Conservation (phyloP, 2,797 vertebrate species). For the Acrocephalus scirpaceus region DNA sequence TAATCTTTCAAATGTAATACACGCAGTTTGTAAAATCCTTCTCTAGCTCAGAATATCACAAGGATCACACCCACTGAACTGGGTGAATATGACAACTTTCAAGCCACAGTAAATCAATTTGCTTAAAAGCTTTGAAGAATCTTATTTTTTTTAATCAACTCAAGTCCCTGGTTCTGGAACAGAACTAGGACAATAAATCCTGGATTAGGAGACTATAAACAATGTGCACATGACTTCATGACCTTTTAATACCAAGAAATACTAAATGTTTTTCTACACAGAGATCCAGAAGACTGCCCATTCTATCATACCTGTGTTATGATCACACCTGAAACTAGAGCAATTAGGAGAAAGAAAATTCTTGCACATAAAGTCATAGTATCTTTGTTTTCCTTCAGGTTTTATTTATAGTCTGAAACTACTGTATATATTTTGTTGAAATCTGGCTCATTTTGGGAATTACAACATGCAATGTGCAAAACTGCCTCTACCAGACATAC, state of each 20-base stretch:
- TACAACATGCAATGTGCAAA: not conserved
- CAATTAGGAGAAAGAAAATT: not conserved
- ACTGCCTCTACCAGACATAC: not conserved
- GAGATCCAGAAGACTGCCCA: not conserved
- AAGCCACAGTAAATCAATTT: not conserved
- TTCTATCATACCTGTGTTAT: not conserved
- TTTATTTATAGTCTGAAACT: not conserved
- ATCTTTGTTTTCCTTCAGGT: not conserved
- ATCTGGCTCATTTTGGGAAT: not conserved
- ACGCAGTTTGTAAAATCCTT: not conserved
- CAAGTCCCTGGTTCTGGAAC: not conserved
- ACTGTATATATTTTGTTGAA: not conserved
- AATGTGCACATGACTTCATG: not conserved
- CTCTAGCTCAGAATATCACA: not conserved
- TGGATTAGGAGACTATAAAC: constrained; percentile 4
- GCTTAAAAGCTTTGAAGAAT: constrained; percentile 4
- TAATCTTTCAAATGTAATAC: not conserved
- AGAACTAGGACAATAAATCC: not conserved
- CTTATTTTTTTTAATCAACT: constrained; percentile 1
- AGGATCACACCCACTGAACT: not conserved
- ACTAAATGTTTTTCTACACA: not conserved
- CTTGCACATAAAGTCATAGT: not conserved
- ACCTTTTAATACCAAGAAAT: not conserved
- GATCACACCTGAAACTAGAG: not conserved
- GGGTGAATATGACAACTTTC: not conserved